Conservation (phyloP, 2,113 vertebrate genomes). For the Leucoraja erinaceus region DNA sequence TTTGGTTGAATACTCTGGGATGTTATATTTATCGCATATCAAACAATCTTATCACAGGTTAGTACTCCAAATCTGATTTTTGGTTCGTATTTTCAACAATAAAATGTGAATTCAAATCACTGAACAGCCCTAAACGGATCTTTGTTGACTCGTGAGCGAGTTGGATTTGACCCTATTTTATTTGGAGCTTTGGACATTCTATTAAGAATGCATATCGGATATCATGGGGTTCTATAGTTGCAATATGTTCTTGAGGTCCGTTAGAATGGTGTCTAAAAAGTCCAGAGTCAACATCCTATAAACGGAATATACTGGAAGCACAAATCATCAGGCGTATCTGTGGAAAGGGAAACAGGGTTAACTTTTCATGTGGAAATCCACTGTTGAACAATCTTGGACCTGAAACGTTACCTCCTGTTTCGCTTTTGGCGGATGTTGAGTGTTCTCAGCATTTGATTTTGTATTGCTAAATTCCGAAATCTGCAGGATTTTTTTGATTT, state of each 20-base stretch:
- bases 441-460: no score
- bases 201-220: background rate
- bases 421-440: no score
- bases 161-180: background rate
- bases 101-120: background rate
- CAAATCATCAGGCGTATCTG: no score
- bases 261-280: background rate
- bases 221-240: background rate
- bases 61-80: background rate
- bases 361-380: no score
- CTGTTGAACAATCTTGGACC: no score
- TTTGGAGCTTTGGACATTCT: background rate
- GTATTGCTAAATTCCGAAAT: no score
- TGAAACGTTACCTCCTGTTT: no score
- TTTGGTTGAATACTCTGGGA: background rate
- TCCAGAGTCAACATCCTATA: background rate
- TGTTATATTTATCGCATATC: background rate
- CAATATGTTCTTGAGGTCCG: background rate
- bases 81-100: background rate
- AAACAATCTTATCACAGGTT: background rate
- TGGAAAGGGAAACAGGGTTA: no score
- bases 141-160: background rate
- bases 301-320: no score
- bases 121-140: background rate
- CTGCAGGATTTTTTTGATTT: no score